These are phyloP conservation scores for Drosophila parabipectinata DNA, from an alignment of 1,140 invertebrate species.

Conservation along the genomic window DNA sequence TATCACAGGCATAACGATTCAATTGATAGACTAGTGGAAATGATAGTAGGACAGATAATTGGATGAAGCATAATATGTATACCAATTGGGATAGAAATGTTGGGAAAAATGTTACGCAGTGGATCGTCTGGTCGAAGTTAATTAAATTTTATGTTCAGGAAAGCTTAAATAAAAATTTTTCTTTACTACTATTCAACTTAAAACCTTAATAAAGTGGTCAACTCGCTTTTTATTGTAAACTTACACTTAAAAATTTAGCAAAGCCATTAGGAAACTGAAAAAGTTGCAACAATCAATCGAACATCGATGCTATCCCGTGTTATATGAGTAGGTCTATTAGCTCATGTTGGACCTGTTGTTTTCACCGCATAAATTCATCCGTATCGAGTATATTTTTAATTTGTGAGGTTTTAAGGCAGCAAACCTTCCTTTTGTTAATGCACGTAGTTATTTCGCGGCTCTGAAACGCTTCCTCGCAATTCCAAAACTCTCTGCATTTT, in stretches of 20 bases:
- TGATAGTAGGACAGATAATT: slow-evolving; percentile 41
- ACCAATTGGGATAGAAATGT: background rate
- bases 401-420: slow-evolving; percentile 24
- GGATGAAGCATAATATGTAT: slow-evolving; percentile 27
- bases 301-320: no score
- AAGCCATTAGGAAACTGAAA: background rate
- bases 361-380: background rate
- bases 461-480: slow-evolving; percentile 2
- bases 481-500: slow-evolving; percentile 18
- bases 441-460: slow-evolving; percentile 22
- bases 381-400: background rate
- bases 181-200: background rate
- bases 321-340: no score
- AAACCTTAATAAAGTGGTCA: background rate
- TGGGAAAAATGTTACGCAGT: background rate
- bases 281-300: no score
- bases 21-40: slow-evolving; percentile 45
- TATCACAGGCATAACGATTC: slow-evolving; percentile 55
- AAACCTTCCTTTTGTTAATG: slow-evolving; percentile 38
- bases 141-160: background rate
- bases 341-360: background rate
- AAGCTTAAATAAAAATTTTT: background rate
- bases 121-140: background rate
- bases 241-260: background rate
- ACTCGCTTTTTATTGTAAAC: background rate